These are phyloP conservation scores for Haliclona indistincta DNA, from an alignment of 37 sponge, comb jelly and placozoan genomes.

Conservation along the genomic window DNA sequence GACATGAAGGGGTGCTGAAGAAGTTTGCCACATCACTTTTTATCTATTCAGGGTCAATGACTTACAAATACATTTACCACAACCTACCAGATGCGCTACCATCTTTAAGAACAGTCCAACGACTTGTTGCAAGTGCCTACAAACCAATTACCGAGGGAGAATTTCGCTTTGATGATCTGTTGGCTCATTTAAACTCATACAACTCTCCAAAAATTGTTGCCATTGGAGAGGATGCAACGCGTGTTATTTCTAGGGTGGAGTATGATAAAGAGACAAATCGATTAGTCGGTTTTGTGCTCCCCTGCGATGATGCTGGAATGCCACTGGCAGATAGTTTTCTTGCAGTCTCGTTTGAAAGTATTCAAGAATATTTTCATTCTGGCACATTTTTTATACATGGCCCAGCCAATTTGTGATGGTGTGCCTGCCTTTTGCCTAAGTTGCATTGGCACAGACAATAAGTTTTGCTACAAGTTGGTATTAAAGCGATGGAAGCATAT, in stretches of 20 bases:
- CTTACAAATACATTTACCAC: constrained; percentile 1
- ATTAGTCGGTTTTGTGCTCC: constrained; percentile 51
- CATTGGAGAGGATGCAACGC: constrained; percentile 56
- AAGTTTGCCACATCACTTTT: constrained; percentile 40
- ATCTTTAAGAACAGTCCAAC: constrained; percentile 31
- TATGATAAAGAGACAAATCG: constrained; percentile 57
- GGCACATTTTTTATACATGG: constrained; percentile 30
- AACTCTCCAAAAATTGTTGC: constrained; percentile 35
- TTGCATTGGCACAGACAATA: constrained; percentile 32
- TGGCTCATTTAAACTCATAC: constrained; percentile 15
- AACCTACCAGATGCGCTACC: constrained; percentile 12
- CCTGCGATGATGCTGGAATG: constrained; percentile 20
- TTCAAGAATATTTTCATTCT: constrained; percentile 19
- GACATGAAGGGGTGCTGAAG: constrained; percentile 15
- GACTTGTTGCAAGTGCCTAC: constrained; percentile 10
- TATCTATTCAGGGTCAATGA: constrained; percentile 31
- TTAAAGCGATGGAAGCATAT: constrained; percentile 23
- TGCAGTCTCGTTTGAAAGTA: constrained; percentile 46
- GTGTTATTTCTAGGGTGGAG: constrained; percentile 47
- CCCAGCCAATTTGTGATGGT: constrained; percentile 15
- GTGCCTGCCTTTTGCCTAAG: constrained; percentile 28
- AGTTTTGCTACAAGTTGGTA: constrained; percentile 13
- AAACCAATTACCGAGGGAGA: constrained; percentile 16
- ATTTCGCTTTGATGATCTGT: constrained; percentile 46
- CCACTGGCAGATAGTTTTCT: constrained; percentile 19